Percentiles rank a stretch among this genome's conserved stretches.
These are phyloP conservation scores for Ataeniobius toweri DNA, from an alignment of 2,797 vertebrate genomes.

Conservation along the genomic window DNA sequence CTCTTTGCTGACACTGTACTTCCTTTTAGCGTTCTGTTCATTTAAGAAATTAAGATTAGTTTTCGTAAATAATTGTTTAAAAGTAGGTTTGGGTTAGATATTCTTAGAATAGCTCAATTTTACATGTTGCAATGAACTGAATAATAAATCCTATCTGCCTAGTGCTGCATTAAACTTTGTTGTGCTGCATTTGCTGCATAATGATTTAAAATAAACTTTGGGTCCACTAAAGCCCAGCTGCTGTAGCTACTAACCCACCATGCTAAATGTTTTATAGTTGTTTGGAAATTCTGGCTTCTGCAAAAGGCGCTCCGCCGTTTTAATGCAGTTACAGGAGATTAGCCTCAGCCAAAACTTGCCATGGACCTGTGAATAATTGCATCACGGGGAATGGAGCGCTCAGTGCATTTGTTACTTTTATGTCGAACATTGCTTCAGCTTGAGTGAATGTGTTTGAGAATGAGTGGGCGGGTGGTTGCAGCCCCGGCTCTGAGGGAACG, in stretches of 20 bases:
- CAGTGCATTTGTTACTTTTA: slow-evolving; percentile 59
- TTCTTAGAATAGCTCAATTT: background rate
- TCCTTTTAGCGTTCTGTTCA: slow-evolving; percentile 24
- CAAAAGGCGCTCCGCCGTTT: slow-evolving; percentile 41
- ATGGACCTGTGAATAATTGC: slow-evolving; percentile 72
- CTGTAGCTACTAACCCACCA: background rate
- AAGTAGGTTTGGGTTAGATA: background rate
- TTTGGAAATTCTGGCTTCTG: slow-evolving; percentile 30
- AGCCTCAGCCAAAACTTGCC: slow-evolving; percentile 58
- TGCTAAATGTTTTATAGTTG: slow-evolving; percentile 33
- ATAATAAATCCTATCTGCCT: slow-evolving; percentile 17
- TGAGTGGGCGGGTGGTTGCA: slow-evolving; percentile 49
- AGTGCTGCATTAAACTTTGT: slow-evolving; percentile 6
- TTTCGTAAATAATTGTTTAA: background rate
- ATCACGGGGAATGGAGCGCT: slow-evolving; percentile 65
- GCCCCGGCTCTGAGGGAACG: slow-evolving; percentile 57
- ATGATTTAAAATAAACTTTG: slow-evolving; percentile 18
- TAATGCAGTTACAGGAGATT: slow-evolving; percentile 62
- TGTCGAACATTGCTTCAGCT: slow-evolving; percentile 32
- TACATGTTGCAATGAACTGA: background rate
- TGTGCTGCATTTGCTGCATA: background rate
- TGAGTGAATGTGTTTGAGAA: slow-evolving; percentile 32
- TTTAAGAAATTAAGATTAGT: slow-evolving; percentile 17
- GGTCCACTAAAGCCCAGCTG: background rate
- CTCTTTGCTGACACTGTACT: slow-evolving; percentile 27